Percentiles rank a stretch among this genome's conserved stretches.
Conservation (phyloP, 2,113 vertebrate species). For the Nestor notabilis region DNA sequence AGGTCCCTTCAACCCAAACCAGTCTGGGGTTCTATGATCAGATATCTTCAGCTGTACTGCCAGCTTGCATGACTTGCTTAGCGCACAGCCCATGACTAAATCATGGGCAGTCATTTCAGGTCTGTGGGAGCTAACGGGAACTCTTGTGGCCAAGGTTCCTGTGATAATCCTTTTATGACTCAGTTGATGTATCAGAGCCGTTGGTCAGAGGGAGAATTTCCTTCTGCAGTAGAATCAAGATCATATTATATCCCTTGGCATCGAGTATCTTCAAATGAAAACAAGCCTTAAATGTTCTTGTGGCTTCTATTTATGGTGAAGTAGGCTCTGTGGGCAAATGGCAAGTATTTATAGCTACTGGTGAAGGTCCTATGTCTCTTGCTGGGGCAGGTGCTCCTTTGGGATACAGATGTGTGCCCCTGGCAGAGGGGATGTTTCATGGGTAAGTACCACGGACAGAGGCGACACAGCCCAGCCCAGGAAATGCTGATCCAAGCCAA, state of each 20-base stretch:
- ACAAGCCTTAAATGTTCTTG: neutral
- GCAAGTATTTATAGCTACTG: neutral
- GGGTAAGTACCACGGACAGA: conserved; percentile 61
- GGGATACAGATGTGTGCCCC: neutral
- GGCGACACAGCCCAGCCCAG: neutral
- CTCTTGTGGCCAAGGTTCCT: neutral
- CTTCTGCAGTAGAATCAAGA: neutral
- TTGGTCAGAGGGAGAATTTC: neutral
- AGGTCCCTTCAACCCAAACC: neutral
- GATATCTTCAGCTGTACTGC: neutral
- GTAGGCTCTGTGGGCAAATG: neutral
- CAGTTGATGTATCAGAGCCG: neutral
- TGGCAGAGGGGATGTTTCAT: neutral
- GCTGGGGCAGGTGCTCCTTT: neutral
- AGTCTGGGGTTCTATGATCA: neutral
- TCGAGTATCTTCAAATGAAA: neutral
- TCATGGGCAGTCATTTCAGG: neutral
- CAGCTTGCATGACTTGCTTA: neutral
- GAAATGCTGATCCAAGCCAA: neutral
- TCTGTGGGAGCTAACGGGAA: neutral
- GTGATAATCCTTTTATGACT: neutral
- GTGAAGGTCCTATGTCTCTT: neutral
- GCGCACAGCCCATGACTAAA: neutral
- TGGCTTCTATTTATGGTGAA: neutral
- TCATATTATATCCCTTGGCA: neutral